Conservation (phyloP, 2,888 invertebrate species). For the Stramonita haemastoma region DNA sequence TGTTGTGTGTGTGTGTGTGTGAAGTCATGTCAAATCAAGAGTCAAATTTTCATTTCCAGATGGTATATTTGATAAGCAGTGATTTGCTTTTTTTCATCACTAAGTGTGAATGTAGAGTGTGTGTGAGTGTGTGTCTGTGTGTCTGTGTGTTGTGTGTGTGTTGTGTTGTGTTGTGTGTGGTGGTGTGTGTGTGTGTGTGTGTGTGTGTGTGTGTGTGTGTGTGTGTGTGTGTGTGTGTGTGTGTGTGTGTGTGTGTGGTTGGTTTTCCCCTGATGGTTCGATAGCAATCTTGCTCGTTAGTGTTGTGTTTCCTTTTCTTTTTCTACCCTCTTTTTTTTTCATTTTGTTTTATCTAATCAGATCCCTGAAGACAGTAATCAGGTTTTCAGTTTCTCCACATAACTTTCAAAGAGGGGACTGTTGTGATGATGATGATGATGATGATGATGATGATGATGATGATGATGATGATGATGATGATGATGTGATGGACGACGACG, state of each 20-base stretch:
- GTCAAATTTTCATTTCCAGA: no score
- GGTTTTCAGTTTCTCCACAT: no score
- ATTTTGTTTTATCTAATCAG: no score
- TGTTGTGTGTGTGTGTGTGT: neutral
- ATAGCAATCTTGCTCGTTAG: neutral
- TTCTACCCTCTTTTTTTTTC: neutral
- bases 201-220: neutral
- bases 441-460: neutral
- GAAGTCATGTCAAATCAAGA: no score
- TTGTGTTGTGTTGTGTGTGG: neutral
- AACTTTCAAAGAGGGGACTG: neutral
- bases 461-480: neutral
- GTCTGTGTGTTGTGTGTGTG: neutral
- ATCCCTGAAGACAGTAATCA: no score
- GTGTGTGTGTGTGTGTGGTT: neutral
- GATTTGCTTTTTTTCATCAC: no score
- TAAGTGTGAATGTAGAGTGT: no score
- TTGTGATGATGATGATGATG: neutral
- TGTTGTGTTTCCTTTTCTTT: neutral
- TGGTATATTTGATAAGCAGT: no score
- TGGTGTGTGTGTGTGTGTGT: neutral
- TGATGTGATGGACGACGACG: neutral
- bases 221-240: neutral
- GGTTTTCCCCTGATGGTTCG: neutral
- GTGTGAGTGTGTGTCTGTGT: neutral